phyloP scores from a whole-genome alignment of 1,140 invertebrate genomes.

The Heliconius congener region DNA sequence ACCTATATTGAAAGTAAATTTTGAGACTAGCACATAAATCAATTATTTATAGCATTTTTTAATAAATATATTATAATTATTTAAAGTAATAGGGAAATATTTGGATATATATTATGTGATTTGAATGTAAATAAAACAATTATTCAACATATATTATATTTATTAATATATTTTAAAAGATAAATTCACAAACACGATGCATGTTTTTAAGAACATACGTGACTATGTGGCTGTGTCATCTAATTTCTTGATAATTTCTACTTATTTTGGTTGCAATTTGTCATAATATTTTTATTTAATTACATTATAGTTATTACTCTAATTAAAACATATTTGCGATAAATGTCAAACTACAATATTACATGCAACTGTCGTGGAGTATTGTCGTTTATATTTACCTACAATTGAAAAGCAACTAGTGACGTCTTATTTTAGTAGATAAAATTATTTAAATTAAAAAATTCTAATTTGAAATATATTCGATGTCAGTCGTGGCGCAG shows the following conservation, averaged over 20 bases:
- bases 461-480: too few species aligned
- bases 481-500: too few species aligned
- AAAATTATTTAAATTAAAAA: too few species aligned
- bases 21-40: too few species aligned
- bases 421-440: background rate
- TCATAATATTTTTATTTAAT: background rate
- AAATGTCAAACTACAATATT: background rate
- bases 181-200: conserved; percentile 17
- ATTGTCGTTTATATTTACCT: background rate
- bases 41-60: too few species aligned
- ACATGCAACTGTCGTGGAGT: background rate
- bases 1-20: too few species aligned
- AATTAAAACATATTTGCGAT: background rate
- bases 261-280: background rate
- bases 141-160: conserved; percentile 19
- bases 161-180: conserved; percentile 17
- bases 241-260: background rate
- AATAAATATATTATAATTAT: too few species aligned
- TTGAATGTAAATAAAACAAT: conserved; percentile 29
- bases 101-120: background rate
- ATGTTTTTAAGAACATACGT: background rate
- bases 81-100: background rate
- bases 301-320: background rate
- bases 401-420: background rate
- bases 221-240: background rate